Percentiles rank a stretch among this genome's conserved stretches.
Conservation (phyloP, 2,888 invertebrate genomes). For the Plebejus argus region DNA sequence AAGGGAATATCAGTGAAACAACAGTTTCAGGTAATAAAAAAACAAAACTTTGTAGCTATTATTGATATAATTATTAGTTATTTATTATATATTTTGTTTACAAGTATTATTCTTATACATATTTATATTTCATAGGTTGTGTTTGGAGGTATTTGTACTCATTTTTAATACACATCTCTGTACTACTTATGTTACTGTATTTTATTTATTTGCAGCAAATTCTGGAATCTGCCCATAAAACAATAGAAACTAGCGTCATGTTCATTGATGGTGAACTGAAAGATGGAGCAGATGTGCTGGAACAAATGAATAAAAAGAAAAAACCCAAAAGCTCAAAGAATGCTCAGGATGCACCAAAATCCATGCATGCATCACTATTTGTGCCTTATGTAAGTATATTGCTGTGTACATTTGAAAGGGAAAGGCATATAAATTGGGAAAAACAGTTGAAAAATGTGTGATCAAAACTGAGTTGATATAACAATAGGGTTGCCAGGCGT, state of each 20-base stretch:
- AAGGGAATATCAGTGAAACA: slow-evolving; percentile 84
- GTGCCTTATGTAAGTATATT: slow-evolving; percentile 84
- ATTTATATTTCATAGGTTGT: too few relatives aligned
- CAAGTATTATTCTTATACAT: too few relatives aligned
- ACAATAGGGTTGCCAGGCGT: too few relatives aligned
- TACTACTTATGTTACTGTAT: background rate
- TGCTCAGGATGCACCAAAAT: slow-evolving; percentile 68
- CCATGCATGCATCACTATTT: slow-evolving; percentile 84
- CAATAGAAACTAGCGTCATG: slow-evolving; percentile 83
- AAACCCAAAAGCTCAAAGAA: slow-evolving; percentile 71
- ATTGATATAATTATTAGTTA: too few relatives aligned
- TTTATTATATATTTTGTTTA: too few relatives aligned
- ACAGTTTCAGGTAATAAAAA: slow-evolving; percentile 86
- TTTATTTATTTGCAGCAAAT: slow-evolving; percentile 73
- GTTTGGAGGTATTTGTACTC: too few relatives aligned
- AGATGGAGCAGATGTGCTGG: slow-evolving; percentile 82
- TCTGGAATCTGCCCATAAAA: slow-evolving; percentile 79
- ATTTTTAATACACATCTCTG: too few relatives aligned
- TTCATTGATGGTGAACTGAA: slow-evolving; percentile 88
- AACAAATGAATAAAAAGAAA: slow-evolving; percentile 82
- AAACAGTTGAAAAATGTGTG: background rate
- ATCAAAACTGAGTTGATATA: background rate
- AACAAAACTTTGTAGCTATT: too few relatives aligned
- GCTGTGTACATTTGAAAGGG: background rate
- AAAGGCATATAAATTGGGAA: background rate